These are phyloP conservation scores for Amphiprion clarkii DNA, from an alignment of 2,797 vertebrate species.

Conservation along the genomic window DNA sequence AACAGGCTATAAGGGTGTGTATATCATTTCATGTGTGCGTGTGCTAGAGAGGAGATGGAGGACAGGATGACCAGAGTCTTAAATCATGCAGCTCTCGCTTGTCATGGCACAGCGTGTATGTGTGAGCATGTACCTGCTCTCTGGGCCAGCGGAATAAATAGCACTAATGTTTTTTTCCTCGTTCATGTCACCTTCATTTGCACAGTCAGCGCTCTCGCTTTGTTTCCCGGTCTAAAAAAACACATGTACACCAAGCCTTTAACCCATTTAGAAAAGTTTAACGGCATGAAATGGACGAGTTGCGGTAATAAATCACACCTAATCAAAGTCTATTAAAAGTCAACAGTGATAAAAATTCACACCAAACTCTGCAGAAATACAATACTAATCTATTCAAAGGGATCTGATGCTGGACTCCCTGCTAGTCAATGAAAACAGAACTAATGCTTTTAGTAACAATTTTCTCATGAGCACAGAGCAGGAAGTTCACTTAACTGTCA, in stretches of 20 bases:
- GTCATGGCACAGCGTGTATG: slow-evolving; percentile 39
- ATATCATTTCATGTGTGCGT: slow-evolving; percentile 8
- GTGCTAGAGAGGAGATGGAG: slow-evolving; percentile 9
- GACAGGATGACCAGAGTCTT: slow-evolving; percentile 44
- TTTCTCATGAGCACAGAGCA: background rate
- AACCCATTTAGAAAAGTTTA: slow-evolving; percentile 47
- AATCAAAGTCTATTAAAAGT: slow-evolving; percentile 47
- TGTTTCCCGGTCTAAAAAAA: slow-evolving; percentile 9
- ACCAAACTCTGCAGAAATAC: slow-evolving; percentile 15
- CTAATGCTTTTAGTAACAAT: slow-evolving; percentile 28
- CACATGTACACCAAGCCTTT: slow-evolving; percentile 30
- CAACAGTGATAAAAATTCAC: slow-evolving; percentile 6
- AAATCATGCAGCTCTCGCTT: slow-evolving; percentile 58
- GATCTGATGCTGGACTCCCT: slow-evolving; percentile 1
- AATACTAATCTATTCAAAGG: slow-evolving; percentile 19
- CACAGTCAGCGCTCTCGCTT: slow-evolving; percentile 29
- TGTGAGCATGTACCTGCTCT: slow-evolving; percentile 14
- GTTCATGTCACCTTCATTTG: slow-evolving; percentile 52
- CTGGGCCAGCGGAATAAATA: slow-evolving; percentile 39
- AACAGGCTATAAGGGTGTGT: slow-evolving; percentile 9
- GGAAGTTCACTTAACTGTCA: slow-evolving; percentile 7
- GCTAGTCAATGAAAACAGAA: slow-evolving; percentile 4
- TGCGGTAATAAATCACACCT: slow-evolving; percentile 29
- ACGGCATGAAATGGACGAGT: slow-evolving; percentile 31
- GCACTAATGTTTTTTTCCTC: slow-evolving; percentile 45